Conservation (phyloP, 2,888 invertebrate species). For the Parnassius mnemosyne region DNA sequence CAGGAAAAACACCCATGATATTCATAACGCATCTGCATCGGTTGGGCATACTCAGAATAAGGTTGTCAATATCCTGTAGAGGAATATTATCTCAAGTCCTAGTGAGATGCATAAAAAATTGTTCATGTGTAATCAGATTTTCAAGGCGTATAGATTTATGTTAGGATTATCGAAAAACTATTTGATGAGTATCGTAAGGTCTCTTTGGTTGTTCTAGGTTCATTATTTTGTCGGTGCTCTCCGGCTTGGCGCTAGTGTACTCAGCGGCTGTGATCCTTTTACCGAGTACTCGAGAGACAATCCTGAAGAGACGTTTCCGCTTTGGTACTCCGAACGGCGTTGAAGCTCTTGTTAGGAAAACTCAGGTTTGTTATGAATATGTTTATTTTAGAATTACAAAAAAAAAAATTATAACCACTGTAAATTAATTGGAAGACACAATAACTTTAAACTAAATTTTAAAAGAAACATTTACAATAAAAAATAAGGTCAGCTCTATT, state of each 20-base stretch:
- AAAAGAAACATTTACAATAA: too few species aligned
- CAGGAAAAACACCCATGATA: too few species aligned
- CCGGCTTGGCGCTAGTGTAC: constrained; percentile 90
- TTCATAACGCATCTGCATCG: too few species aligned
- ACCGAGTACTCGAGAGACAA: constrained; percentile 90
- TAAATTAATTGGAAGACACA: too few species aligned
- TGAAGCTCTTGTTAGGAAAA: constrained; percentile 87
- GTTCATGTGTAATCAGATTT: too few species aligned
- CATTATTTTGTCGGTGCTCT: constrained; percentile 86
- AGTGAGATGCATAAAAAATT: too few species aligned
- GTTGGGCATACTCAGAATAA: too few species aligned
- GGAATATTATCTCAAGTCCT: too few species aligned
- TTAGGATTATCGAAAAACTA: constrained; percentile 4
- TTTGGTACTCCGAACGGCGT: constrained; percentile 88
- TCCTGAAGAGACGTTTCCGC: constrained; percentile 89
- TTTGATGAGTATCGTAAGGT: not conserved
- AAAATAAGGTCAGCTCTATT: too few species aligned
- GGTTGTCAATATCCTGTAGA: too few species aligned
- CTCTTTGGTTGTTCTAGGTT: constrained; percentile 85
- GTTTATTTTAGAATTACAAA: not conserved
- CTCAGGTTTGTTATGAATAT: constrained; percentile 82
- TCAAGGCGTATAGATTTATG: not conserved
- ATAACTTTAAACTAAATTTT: too few species aligned
- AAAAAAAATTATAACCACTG: too few species aligned
- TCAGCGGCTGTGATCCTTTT: constrained; percentile 89